Conservation (phyloP, 1,140 invertebrate species). For the Pseudomyrmex flavicornis region DNA sequence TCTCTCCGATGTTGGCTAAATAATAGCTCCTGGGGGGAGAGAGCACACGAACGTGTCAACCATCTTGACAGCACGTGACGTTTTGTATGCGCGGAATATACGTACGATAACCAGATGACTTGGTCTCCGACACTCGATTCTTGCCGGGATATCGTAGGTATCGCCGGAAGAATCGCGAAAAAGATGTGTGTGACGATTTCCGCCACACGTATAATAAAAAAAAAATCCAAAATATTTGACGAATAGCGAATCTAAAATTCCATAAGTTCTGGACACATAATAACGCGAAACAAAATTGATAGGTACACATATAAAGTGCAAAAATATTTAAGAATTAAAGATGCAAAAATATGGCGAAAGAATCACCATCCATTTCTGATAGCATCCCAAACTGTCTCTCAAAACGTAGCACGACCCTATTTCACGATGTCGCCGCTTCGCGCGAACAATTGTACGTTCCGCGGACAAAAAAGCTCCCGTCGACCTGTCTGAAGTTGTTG, state of each 20-base stretch:
- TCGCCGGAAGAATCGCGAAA: slow-evolving; percentile 8
- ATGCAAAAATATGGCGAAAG: not conserved
- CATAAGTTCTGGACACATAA: not conserved
- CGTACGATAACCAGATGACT: slow-evolving; percentile 41
- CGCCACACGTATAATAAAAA: not conserved
- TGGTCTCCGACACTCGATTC: slow-evolving; percentile 72
- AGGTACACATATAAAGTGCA: not conserved
- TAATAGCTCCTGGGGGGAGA: slow-evolving; percentile 81
- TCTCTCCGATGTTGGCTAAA: slow-evolving; percentile 82
- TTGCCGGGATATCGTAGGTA: slow-evolving; percentile 59
- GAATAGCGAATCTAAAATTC: too few species aligned
- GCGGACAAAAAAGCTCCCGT: slow-evolving; percentile 71
- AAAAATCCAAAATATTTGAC: too few species aligned
- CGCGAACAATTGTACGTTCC: slow-evolving; percentile 71
- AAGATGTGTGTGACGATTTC: not conserved
- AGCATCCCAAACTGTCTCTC: slow-evolving; percentile 51
- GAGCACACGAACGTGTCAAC: slow-evolving; percentile 82
- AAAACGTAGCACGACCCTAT: slow-evolving; percentile 64
- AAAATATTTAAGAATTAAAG: slow-evolving; percentile 3
- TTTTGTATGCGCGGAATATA: slow-evolving; percentile 72
- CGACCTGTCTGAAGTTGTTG: slow-evolving; percentile 72
- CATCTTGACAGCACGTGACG: slow-evolving; percentile 81
- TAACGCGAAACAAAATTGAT: not conserved
- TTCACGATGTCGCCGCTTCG: slow-evolving; percentile 54
- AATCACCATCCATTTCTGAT: slow-evolving; percentile 45